These are phyloP conservation scores for Andrena chrysosceles DNA, from an alignment of 2,888 invertebrate genomes.

Conservation along the genomic window DNA sequence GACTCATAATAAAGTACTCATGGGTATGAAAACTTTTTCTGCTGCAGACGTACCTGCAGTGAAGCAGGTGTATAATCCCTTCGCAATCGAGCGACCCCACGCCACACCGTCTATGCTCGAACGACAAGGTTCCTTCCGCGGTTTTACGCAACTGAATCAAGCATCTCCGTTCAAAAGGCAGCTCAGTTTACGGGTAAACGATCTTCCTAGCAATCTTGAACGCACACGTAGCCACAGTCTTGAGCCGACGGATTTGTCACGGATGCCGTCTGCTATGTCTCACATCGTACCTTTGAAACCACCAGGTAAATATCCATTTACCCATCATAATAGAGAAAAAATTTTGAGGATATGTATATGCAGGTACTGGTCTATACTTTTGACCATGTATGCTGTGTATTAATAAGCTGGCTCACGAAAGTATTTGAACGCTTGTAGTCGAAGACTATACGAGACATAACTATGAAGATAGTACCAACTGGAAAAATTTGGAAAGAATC, in stretches of 20 bases:
- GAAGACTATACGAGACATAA: neutral
- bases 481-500: too few species aligned
- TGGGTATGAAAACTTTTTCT: too few species aligned
- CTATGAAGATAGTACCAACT: neutral
- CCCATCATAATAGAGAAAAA: neutral
- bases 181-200: slow-evolving; percentile 96
- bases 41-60: slow-evolving; percentile 85
- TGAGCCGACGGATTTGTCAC: slow-evolving; percentile 84
- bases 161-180: slow-evolving; percentile 98
- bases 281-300: slow-evolving; percentile 84
- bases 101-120: slow-evolving; percentile 97
- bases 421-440: neutral
- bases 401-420: neutral
- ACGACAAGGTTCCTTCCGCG: slow-evolving; percentile 97
- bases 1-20: neutral
- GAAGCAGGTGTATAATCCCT: slow-evolving; percentile 92
- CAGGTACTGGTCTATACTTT: slow-evolving; percentile 6
- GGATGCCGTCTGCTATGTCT: slow-evolving; percentile 81
- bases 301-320: slow-evolving; percentile 80
- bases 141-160: slow-evolving; percentile 92
- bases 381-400: neutral
- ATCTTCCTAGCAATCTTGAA: slow-evolving; percentile 97
- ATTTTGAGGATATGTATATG: neutral
- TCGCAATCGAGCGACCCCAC: slow-evolving; percentile 97
- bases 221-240: slow-evolving; percentile 87